Percentiles rank a stretch among this genome's conserved stretches.
Evolutionary conservation across 2,113 vertebrate species (phyloP).

Genomic region (Coptodon rendalli): DNA sequence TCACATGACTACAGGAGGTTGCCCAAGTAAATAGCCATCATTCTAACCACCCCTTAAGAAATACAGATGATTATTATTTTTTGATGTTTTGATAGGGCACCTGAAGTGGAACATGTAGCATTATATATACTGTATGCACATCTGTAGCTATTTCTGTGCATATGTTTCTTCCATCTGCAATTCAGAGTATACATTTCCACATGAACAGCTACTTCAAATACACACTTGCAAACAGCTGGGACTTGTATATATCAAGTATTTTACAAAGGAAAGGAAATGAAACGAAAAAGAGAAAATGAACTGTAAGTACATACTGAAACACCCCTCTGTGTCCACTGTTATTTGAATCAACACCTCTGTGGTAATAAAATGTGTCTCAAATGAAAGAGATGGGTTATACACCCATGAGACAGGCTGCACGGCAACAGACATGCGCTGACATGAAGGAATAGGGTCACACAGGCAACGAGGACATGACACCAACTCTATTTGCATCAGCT

Average conservation of each 20-base stretch:
- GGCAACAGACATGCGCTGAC: neutral
- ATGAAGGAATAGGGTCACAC: constrained; percentile 28
- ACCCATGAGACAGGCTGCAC: neutral
- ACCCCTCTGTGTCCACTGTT: neutral
- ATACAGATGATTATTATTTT: neutral
- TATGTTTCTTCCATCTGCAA: constrained; percentile 3
- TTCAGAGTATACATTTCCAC: neutral
- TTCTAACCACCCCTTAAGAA: neutral
- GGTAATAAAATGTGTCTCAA: neutral
- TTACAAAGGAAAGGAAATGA: neutral
- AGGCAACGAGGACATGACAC: neutral
- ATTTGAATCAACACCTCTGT: neutral
- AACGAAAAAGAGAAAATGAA: neutral
- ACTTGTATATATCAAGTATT: neutral
- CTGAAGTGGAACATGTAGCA: neutral
- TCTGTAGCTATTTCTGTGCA: constrained; percentile 8
- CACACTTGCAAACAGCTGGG: neutral
- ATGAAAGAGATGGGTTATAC: neutral
- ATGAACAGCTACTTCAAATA: neutral
- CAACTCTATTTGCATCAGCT: constrained; percentile 17
- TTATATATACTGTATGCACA: neutral
- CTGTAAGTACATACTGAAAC: neutral
- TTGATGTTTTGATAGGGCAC: neutral
- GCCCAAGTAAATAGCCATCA: neutral
- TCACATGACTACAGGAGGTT: neutral